Evolutionary conservation across 2,888 invertebrate species (phyloP), one percentile per base, ranked within the genome.

Genomic region (Crematogaster levior): DNA sequence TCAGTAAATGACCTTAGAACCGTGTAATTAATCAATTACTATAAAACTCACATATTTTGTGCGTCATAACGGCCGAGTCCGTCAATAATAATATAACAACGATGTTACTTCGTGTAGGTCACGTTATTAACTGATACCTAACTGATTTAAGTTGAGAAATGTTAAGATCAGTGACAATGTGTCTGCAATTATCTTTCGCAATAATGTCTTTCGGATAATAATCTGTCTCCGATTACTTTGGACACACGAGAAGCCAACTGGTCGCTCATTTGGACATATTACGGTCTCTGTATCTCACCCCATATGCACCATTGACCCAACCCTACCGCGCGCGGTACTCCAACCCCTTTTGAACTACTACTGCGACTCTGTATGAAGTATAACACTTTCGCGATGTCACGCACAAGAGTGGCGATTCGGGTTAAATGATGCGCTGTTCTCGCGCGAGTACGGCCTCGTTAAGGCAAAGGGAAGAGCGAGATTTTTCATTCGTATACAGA

Each of bases 341-440:
- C 66, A 51, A 56, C 12, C 30, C 53, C 68, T n/a, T 65, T 66
- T 43, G 53, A 68, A 68, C 68, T n/a, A n/a, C n/a, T n/a, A 68
- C 30, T 12, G 43, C 37, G 51, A n/a, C 37, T 40, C 40, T 40
- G 18, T 56, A 77, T 56, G 37, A 43, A 56, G 77, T 77, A 53
- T 43, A 66, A 77, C 53, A 56, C 77, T 68, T 68, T 18, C 53
- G 75, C 51, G 70, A n/a, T 79, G 77, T 70, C 70, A 43, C 56
- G 70, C 34, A 12, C 21, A 77, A 43, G 34, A 56, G 66, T 27
- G 75, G 12, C 18, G 63, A n/a, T 18, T 21, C 21, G 21, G 48
- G 24, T 60, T 53, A 63, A 75, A 43, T 40, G 51, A 27, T 37
- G 53, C 40, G 66, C 48, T 61, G 48, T 53, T 75, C 65, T 53